Conservation (phyloP, 2,113 vertebrate species). For the Columbina picui region DNA sequence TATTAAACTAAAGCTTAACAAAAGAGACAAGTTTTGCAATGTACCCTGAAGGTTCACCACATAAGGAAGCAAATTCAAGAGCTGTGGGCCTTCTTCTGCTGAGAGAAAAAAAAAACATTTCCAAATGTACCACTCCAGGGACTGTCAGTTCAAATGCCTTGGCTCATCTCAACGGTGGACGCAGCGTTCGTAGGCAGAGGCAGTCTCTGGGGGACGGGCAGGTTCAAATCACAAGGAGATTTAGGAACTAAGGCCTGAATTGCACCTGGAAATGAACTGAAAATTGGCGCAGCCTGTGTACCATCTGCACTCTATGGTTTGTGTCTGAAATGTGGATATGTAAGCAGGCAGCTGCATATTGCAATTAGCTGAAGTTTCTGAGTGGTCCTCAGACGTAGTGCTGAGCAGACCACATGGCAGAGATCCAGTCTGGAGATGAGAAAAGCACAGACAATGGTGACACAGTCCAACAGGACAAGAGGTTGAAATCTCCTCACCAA, state of each 20-base stretch:
- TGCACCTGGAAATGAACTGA: slow-evolving; percentile 70
- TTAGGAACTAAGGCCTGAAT: slow-evolving; percentile 53
- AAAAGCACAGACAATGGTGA: slow-evolving; percentile 61
- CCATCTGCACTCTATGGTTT: slow-evolving; percentile 69
- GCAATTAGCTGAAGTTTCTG: slow-evolving; percentile 73
- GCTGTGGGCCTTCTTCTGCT: background rate
- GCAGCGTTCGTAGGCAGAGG: background rate
- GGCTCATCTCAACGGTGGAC: background rate
- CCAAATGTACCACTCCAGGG: background rate
- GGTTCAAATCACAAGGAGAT: slow-evolving; percentile 60
- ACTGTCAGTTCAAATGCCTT: background rate
- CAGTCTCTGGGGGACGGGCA: background rate
- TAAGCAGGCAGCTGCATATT: slow-evolving; percentile 69
- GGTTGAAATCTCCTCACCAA: slow-evolving; percentile 69
- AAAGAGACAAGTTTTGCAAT: slow-evolving; percentile 7
- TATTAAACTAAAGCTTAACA: slow-evolving; percentile 8
- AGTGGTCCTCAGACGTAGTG: slow-evolving; percentile 68
- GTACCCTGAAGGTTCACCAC: slow-evolving; percentile 4
- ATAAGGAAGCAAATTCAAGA: slow-evolving; percentile 25
- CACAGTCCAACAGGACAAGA: slow-evolving; percentile 69
- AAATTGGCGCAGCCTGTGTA: slow-evolving; percentile 64
- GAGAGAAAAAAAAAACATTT: background rate
- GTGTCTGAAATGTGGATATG: slow-evolving; percentile 66
- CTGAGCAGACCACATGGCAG: slow-evolving; percentile 72
- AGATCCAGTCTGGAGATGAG: slow-evolving; percentile 70